A percentile compares a stretch with the other conserved stretches of the same genome.
These are phyloP conservation scores for Picus viridis DNA, from an alignment of 2,797 vertebrate genomes.

Conservation along the genomic window DNA sequence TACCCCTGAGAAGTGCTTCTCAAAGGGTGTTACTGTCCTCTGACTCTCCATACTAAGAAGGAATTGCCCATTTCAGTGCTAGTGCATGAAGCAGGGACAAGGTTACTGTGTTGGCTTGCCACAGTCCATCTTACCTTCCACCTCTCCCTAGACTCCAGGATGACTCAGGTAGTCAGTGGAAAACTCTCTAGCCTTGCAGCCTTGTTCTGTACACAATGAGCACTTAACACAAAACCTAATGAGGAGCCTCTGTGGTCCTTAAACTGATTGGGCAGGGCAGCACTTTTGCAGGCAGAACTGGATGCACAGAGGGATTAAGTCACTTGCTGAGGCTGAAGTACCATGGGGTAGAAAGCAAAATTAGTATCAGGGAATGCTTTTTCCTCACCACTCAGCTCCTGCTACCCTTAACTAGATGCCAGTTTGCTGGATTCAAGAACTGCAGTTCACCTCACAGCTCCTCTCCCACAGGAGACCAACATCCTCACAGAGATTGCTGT, in stretches of 20 bases:
- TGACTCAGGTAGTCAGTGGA: background rate
- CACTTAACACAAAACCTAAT: background rate
- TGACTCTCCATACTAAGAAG: background rate
- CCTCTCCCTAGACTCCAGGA: background rate
- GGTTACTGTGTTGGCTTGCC: background rate
- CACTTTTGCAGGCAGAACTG: background rate
- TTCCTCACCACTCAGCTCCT: background rate
- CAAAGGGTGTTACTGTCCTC: background rate
- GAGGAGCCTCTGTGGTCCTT: background rate
- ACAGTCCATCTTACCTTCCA: background rate
- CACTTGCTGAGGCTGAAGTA: background rate
- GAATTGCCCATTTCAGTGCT: background rate
- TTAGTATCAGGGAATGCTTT: background rate
- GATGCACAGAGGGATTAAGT: background rate
- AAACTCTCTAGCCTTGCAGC: background rate
- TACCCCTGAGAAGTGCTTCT: background rate
- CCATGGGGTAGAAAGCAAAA: background rate
- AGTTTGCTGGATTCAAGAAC: background rate
- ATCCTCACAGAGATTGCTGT: background rate
- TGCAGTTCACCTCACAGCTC: background rate
- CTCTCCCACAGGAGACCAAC: background rate
- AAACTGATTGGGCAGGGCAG: background rate
- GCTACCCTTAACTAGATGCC: background rate
- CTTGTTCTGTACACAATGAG: background rate
- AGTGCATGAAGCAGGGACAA: background rate